phyloP scores from a whole-genome alignment of 64 coral and sea anemone genomes.

The Pachyseris speciosa region DNA sequence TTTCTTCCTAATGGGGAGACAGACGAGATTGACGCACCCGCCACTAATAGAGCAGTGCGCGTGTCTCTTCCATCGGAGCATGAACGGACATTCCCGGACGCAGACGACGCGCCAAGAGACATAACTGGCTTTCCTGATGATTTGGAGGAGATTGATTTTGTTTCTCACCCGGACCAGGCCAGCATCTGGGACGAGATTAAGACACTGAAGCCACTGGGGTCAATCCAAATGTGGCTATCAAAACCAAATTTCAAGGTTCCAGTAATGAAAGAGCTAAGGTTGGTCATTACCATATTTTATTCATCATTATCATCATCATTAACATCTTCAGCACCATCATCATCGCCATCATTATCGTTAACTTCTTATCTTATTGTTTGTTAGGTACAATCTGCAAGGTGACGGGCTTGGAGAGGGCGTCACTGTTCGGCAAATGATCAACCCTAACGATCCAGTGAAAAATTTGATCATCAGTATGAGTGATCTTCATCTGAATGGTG shows the following conservation, averaged over 20 bases:
- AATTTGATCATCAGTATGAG: not conserved
- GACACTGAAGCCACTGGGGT: not conserved
- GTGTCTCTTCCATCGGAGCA: not conserved
- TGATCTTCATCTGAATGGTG: not conserved
- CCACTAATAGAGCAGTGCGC: not conserved
- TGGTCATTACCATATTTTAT: no score
- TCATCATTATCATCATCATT: no score
- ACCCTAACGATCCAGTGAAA: not conserved
- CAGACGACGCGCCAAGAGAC: not conserved
- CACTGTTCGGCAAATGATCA: constrained; percentile 5
- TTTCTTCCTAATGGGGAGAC: not conserved
- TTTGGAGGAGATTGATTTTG: not conserved
- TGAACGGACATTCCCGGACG: not conserved
- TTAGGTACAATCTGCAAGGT: not conserved
- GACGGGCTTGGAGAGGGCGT: not conserved
- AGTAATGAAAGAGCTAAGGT: not conserved
- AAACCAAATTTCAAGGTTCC: constrained; percentile 7
- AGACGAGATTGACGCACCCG: not conserved
- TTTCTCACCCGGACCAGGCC: not conserved
- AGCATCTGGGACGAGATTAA: constrained; percentile 8
- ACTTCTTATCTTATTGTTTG: not conserved
- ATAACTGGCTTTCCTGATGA: not conserved
- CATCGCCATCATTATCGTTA: no score
- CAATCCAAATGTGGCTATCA: not conserved
- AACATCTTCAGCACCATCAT: no score